These are phyloP conservation scores for Mixornis gularis DNA, from an alignment of 2,113 vertebrate species.

Conservation along the genomic window DNA sequence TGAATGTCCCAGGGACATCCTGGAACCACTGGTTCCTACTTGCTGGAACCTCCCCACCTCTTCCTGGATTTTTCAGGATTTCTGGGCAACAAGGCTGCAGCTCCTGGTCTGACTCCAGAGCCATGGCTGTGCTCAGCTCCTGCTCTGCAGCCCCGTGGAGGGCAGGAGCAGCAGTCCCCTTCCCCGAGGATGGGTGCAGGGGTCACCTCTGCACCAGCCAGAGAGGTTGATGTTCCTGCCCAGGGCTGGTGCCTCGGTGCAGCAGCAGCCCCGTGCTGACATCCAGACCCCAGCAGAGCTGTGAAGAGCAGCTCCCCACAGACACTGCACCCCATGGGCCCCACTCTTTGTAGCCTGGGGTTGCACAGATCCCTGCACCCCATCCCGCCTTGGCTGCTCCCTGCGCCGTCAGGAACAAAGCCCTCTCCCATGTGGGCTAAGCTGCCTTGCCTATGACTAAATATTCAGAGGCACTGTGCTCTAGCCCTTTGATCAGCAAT, in stretches of 20 bases:
- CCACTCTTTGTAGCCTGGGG: background rate
- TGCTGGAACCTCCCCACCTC: background rate
- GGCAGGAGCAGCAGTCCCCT: background rate
- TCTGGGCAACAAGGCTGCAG: background rate
- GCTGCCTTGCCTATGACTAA: background rate
- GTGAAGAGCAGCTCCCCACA: background rate
- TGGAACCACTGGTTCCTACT: background rate
- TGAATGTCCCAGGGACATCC: background rate
- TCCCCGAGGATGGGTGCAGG: background rate
- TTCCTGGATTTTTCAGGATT: background rate
- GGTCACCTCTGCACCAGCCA: background rate
- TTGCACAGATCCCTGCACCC: background rate
- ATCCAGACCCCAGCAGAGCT: background rate
- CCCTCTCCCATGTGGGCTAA: background rate
- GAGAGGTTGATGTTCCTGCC: background rate
- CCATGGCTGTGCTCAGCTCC: background rate
- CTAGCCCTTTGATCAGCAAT: constrained; percentile 50
- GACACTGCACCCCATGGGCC: background rate
- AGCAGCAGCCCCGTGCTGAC: background rate
- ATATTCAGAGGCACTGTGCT: background rate
- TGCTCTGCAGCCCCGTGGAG: background rate
- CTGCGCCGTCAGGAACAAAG: background rate
- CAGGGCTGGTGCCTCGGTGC: background rate
- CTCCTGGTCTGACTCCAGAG: background rate
- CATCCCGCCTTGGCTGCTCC: background rate